A percentile compares a stretch with the other conserved stretches of the same genome.
phyloP scores from a whole-genome alignment of 2,888 invertebrate genomes.

The Drosophila ustulata region DNA sequence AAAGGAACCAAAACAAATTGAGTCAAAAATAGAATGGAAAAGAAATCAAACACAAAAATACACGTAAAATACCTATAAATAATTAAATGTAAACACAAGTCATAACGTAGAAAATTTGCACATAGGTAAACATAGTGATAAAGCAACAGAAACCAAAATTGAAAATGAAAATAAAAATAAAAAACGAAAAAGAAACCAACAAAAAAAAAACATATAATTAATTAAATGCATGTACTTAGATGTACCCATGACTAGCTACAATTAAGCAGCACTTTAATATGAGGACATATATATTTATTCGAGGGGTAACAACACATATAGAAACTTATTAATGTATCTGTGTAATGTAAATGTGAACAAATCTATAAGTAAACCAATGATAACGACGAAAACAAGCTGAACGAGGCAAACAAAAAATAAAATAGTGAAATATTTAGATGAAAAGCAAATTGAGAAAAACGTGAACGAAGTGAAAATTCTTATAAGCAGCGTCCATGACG shows the following conservation, averaged over 20 bases:
- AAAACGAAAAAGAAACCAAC: conserved; percentile 4
- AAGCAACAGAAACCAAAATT: conserved; percentile 53
- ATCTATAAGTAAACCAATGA: conserved; percentile 28
- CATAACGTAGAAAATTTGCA: conserved; percentile 57
- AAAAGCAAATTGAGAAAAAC: conserved; percentile 7
- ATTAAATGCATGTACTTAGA: conserved; percentile 39
- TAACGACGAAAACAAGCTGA: conserved; percentile 16
- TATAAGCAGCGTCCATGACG: conserved; percentile 47
- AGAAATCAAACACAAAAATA: not conserved
- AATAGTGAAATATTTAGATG: conserved; percentile 72
- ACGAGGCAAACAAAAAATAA: conserved; percentile 32
- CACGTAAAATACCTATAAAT: conserved; percentile 39
- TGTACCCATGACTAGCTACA: conserved; percentile 50
- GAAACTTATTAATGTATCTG: conserved; percentile 65
- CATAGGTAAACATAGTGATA: conserved; percentile 61
- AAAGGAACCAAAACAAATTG: conserved; percentile 38
- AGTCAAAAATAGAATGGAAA: conserved; percentile 17
- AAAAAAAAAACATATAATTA: conserved; percentile 5
- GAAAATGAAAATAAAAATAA: not conserved
- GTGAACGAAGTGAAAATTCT: conserved; percentile 12
- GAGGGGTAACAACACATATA: conserved; percentile 37
- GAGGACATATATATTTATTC: conserved; percentile 23
- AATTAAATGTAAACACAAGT: conserved; percentile 56
- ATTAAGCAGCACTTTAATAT: conserved; percentile 43
- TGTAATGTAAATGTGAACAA: conserved; percentile 71